Evolutionary conservation across 2,113 vertebrate genomes (phyloP), one percentile per base, ranked within the genome.

Genomic region (Tyto alba): DNA sequence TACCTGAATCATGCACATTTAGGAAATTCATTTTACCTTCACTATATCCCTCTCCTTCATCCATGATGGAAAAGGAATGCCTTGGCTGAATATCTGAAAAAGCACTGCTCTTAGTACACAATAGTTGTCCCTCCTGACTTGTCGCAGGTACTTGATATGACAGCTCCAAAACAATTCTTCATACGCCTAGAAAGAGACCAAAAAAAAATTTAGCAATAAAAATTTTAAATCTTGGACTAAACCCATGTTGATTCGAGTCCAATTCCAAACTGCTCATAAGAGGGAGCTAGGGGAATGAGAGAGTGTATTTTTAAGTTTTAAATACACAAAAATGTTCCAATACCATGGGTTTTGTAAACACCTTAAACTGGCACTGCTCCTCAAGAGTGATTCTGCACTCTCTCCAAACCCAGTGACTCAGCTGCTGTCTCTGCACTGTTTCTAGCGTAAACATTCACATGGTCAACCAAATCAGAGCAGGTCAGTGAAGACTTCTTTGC

Each of bases 31-130:
- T 85, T 78, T 21, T 97, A 98, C 98, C 98, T 98, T 98, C 53
- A 98, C 79, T 40, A 98, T 98, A 92, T 98, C 98, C 84, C 97
- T 98, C 60, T 98, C 98, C 81, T 97, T 98, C 98, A 98, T 98
- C 98, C 98, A 98, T 1, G 92, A 97, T 27, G 98, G 98, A 80
- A 98, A 97, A 85, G 95, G 94, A 82, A 98, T 97, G 77, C 98
- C 98, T 85, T 98, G 98, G 93, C 92, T 98, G 96, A 98, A 98
- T 83, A 98, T 94, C 90, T 98, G 98, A 91, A 98, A 99, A 48
- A 98, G 63, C 57, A 98, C 97, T 0, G 98, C 98, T 88, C 98
- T 97, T 17, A 99, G 41, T 6, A 97, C 96, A 6, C 95, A 97
- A 0, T 99, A 99, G 83, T 98, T 97, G 80, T 99, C 98, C 66